These are phyloP conservation scores for Anolis carolinensis DNA, from an alignment of 2,113 vertebrate genomes.

Conservation along the genomic window DNA sequence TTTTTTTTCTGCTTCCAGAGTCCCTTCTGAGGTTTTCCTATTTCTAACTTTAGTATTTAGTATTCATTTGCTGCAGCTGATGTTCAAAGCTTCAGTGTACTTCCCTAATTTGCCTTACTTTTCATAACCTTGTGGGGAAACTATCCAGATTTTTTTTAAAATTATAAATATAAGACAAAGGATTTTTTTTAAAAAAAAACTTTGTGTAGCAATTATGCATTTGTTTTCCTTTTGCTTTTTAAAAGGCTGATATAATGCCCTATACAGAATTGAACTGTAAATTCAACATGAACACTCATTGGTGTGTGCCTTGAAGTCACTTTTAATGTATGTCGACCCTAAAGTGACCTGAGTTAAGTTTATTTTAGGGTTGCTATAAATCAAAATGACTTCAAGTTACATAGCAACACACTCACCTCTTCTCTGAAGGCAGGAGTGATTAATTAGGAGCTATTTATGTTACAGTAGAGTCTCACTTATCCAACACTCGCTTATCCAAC, in stretches of 20 bases:
- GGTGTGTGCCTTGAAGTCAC: no score
- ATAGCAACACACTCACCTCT: no score
- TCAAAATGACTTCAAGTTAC: no score
- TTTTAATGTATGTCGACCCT: no score
- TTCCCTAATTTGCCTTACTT: not conserved
- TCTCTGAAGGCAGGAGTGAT: no score
- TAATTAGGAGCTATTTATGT: no score
- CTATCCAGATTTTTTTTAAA: no score
- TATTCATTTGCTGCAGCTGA: slow-evolving; percentile 16
- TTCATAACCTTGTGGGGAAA: fast-evolving
- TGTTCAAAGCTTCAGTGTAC: not conserved
- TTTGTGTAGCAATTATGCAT: not conserved
- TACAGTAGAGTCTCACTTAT: no score
- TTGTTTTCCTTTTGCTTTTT: not conserved
- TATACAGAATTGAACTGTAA: not conserved
- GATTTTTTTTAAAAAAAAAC: not conserved
- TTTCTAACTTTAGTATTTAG: slow-evolving; percentile 50
- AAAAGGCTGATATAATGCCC: not conserved
- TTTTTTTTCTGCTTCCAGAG: slow-evolving; percentile 3
- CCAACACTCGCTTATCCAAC: no score
- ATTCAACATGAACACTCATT: not conserved
- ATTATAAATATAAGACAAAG: no score
- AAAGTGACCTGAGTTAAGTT: no score
- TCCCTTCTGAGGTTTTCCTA: slow-evolving; percentile 1
- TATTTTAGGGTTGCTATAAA: no score